Conservation (phyloP, 2,888 invertebrate genomes). For the Cartodere bifasciata region DNA sequence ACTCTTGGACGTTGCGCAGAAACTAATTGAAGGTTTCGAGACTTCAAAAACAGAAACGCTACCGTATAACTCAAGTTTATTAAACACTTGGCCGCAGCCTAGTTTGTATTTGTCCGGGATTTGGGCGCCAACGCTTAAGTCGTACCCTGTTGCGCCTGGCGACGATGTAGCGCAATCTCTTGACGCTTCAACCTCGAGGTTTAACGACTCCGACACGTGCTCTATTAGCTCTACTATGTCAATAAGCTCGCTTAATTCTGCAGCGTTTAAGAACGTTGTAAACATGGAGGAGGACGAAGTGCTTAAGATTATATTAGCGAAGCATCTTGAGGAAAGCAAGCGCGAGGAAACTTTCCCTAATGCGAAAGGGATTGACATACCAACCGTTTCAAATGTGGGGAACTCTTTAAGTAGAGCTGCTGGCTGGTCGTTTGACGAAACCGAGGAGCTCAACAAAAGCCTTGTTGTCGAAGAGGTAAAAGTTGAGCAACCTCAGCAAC, state of each 20-base stretch:
- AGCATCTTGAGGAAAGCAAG: slow-evolving; percentile 25
- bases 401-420: slow-evolving; percentile 53
- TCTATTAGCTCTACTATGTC: slow-evolving; percentile 33
- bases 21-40: slow-evolving; percentile 65
- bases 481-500: not conserved
- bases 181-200: slow-evolving; percentile 17
- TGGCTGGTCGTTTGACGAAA: slow-evolving; percentile 47
- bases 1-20: slow-evolving; percentile 63
- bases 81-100: slow-evolving; percentile 81
- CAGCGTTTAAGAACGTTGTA: slow-evolving; percentile 40
- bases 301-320: slow-evolving; percentile 52
- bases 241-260: slow-evolving; percentile 34
- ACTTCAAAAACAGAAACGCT: slow-evolving; percentile 58
- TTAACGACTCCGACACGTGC: slow-evolving; percentile 27
- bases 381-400: slow-evolving; percentile 34
- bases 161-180: slow-evolving; percentile 60
- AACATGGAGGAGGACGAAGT: slow-evolving; percentile 59
- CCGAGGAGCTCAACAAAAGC: slow-evolving; percentile 10
- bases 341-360: slow-evolving; percentile 13
- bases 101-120: slow-evolving; percentile 74
- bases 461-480: slow-evolving; percentile 5
- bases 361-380: slow-evolving; percentile 4
- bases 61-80: slow-evolving; percentile 71
- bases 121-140: slow-evolving; percentile 69
- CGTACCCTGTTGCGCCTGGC: slow-evolving; percentile 60